These are phyloP conservation scores for Drosophila parabipectinata DNA, from an alignment of 1,140 invertebrate species.

Conservation along the genomic window DNA sequence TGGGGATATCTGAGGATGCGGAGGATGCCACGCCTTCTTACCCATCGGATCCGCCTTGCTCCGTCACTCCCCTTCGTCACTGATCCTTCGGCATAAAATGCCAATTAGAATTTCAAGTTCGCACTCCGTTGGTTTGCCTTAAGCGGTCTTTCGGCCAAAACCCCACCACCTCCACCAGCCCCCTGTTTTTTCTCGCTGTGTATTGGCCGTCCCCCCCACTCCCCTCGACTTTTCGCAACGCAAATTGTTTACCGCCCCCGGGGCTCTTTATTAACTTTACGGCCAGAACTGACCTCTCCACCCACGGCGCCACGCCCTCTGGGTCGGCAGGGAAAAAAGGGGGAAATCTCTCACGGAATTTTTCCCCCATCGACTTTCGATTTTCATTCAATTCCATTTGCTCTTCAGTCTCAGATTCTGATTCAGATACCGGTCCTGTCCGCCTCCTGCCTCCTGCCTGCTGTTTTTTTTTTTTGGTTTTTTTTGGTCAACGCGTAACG, in stretches of 20 bases:
- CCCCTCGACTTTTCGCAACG: conserved; percentile 45
- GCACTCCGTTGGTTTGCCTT: conserved; percentile 58
- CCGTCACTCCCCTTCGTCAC: neutral
- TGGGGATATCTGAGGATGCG: conserved; percentile 1
- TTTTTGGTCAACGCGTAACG: conserved; percentile 51
- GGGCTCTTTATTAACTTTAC: conserved; percentile 77
- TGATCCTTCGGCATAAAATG: conserved; percentile 66
- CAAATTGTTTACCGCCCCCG: conserved; percentile 76
- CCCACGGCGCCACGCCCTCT: neutral
- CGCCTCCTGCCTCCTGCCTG: conserved; percentile 4
- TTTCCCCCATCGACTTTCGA: conserved; percentile 58
- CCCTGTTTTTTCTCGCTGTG: conserved; percentile 1
- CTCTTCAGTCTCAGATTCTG: conserved; percentile 6
- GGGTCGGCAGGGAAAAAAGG: neutral
- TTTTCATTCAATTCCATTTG: conserved; percentile 63
- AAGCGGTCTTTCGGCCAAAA: conserved; percentile 18
- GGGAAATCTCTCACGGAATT: neutral
- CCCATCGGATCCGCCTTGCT: too few relatives aligned
- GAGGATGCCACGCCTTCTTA: neutral
- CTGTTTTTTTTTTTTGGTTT: conserved; percentile 24
- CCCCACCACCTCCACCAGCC: neutral
- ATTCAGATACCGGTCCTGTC: conserved; percentile 7
- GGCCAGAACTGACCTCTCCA: conserved; percentile 54
- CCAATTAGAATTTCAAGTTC: conserved; percentile 82
- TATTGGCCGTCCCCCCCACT: neutral